A percentile compares a stretch with the other conserved stretches of the same genome.
These are phyloP conservation scores for Carterocephalus palaemon DNA, from an alignment of 2,888 invertebrate species.

Conservation along the genomic window DNA sequence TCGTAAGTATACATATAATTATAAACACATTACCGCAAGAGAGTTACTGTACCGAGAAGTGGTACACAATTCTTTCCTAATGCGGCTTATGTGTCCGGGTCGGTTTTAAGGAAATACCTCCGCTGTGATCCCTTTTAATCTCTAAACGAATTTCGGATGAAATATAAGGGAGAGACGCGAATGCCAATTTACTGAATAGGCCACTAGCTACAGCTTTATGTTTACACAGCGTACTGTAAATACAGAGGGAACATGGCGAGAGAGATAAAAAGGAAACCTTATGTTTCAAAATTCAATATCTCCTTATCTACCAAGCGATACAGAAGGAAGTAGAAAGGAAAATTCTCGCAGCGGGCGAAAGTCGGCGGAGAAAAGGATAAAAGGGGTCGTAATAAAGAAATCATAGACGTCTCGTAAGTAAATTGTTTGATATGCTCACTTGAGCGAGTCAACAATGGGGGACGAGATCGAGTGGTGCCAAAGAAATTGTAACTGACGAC, in stretches of 20 bases:
- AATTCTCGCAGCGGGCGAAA: constrained; percentile 17
- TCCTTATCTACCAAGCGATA: constrained; percentile 54
- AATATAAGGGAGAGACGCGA: constrained; percentile 42
- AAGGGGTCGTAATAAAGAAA: constrained; percentile 62
- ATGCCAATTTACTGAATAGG: constrained; percentile 59
- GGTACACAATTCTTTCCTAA: constrained; percentile 33
- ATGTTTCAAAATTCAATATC: constrained; percentile 71
- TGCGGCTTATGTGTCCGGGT: constrained; percentile 40
- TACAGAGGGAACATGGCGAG: constrained; percentile 43
- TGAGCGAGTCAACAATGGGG: constrained; percentile 37
- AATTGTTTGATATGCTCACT: constrained; percentile 65
- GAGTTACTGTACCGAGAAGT: constrained; percentile 37
- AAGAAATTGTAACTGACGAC: constrained; percentile 43
- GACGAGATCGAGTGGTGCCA: constrained; percentile 40
- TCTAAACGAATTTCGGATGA: constrained; percentile 41
- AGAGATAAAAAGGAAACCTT: constrained; percentile 59
- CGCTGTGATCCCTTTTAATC: constrained; percentile 42
- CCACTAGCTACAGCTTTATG: constrained; percentile 47
- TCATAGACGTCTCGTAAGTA: constrained; percentile 62
- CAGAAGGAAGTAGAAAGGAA: constrained; percentile 46
- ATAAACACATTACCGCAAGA: constrained; percentile 73
- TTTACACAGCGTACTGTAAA: constrained; percentile 46
- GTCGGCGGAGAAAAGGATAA: constrained; percentile 55
- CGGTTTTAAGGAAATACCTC: constrained; percentile 39
- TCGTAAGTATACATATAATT: constrained; percentile 62